phyloP scores from a whole-genome alignment of 2,888 invertebrate species.

The Cantharis flavilabris region DNA sequence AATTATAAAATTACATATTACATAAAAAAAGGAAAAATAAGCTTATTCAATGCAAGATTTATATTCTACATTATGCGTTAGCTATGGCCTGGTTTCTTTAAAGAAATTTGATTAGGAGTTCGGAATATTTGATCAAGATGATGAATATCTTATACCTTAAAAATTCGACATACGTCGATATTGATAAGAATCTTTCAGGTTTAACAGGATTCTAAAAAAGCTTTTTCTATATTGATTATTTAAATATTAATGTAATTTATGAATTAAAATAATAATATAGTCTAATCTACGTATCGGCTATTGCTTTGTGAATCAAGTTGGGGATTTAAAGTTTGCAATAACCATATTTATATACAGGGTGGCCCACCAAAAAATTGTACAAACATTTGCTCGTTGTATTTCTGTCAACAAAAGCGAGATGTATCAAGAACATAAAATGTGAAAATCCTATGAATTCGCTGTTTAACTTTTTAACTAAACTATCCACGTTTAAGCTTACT shows the following conservation, averaged over 20 bases:
- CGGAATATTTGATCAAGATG: conserved; percentile 8
- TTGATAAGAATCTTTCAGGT: not conserved
- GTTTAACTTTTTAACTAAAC: too few relatives aligned
- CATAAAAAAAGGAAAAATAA: conserved; percentile 2
- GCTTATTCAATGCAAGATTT: conserved; percentile 6
- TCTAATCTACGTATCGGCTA: not conserved
- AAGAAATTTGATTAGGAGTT: conserved; percentile 17
- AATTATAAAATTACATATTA: conserved; percentile 9
- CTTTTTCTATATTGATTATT: not conserved
- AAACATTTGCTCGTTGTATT: too few relatives aligned
- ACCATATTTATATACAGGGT: too few relatives aligned
- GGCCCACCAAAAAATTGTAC: too few relatives aligned
- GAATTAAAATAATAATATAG: not conserved
- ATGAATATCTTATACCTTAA: conserved; percentile 8
- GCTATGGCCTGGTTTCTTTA: conserved; percentile 9
- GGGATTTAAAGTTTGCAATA: too few relatives aligned
- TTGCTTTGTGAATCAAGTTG: not conserved
- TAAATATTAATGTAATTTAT: not conserved
- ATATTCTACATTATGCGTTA: conserved; percentile 16
- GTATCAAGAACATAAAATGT: too few relatives aligned
- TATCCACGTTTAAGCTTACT: too few relatives aligned
- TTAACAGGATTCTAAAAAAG: not conserved
- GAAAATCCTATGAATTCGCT: too few relatives aligned
- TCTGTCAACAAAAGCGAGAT: too few relatives aligned
- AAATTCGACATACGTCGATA: not conserved